These are phyloP conservation scores for Champsocephalus gunnari DNA, from an alignment of 2,797 vertebrate species.

Conservation along the genomic window DNA sequence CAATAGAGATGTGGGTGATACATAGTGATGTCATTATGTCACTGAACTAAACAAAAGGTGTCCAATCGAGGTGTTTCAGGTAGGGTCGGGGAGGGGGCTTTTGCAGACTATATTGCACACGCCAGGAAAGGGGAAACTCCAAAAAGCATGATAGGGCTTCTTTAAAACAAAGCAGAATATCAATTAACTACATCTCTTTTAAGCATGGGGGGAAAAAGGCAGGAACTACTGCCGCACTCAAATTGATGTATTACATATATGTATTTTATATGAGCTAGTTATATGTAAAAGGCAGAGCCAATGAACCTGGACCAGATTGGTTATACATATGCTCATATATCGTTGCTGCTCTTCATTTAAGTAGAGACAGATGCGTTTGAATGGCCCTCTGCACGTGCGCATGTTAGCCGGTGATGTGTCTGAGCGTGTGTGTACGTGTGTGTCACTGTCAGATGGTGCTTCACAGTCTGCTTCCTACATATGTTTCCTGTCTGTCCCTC, in stretches of 20 bases:
- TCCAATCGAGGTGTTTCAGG: too few species aligned
- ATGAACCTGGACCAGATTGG: slow-evolving; percentile 25
- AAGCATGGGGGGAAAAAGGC: not conserved
- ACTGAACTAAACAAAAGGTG: too few species aligned
- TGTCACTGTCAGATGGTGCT: slow-evolving; percentile 38
- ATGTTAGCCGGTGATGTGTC: slow-evolving; percentile 3
- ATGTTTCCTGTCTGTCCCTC: slow-evolving; percentile 51
- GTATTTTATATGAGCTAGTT: slow-evolving; percentile 5
- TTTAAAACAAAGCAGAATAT: not conserved
- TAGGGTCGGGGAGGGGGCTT: too few species aligned
- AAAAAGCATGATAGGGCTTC: too few species aligned
- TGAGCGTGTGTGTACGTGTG: slow-evolving; percentile 9
- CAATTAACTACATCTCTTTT: slow-evolving; percentile 15
- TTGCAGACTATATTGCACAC: too few species aligned
- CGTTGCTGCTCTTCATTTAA: slow-evolving; percentile 26
- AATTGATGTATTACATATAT: slow-evolving; percentile 1
- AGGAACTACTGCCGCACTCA: not conserved
- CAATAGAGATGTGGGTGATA: too few species aligned
- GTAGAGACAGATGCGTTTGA: slow-evolving; percentile 56
- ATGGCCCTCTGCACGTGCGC: slow-evolving; percentile 13
- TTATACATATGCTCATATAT: slow-evolving; percentile 10
- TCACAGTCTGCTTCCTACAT: slow-evolving; percentile 45
- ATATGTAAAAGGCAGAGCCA: slow-evolving; percentile 17
- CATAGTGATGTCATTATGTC: too few species aligned
- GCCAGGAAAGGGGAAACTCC: too few species aligned